These are phyloP conservation scores for Centropyge bicolor DNA, from an alignment of 2,797 vertebrate species.

Conservation along the genomic window DNA sequence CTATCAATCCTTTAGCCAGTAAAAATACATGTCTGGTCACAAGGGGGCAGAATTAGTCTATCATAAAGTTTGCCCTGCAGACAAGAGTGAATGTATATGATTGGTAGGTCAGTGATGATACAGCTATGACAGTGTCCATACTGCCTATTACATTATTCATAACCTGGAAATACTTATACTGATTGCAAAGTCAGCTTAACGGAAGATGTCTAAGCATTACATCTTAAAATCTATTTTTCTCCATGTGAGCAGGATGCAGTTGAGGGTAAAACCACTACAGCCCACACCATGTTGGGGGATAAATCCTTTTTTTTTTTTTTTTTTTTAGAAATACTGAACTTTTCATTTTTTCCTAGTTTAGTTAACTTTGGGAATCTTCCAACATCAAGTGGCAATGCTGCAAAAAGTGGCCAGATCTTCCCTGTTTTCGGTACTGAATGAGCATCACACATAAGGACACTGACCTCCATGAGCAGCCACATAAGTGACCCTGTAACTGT, in stretches of 20 bases:
- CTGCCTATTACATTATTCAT: not conserved
- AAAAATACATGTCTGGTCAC: slow-evolving; percentile 29
- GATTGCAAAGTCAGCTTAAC: not conserved
- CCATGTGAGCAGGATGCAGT: not conserved
- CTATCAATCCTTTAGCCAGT: not conserved
- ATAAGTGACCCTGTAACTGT: slow-evolving; percentile 90
- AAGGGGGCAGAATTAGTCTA: slow-evolving; percentile 71
- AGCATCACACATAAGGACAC: slow-evolving; percentile 34
- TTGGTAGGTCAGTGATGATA: not conserved
- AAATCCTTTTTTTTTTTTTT: not conserved
- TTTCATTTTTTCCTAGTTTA: not conserved
- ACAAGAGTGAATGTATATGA: not conserved
- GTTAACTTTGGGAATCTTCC: not conserved
- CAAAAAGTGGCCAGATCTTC: not conserved
- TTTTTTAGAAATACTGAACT: not conserved
- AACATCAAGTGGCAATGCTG: not conserved
- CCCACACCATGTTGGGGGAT: not conserved
- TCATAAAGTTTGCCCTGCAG: not conserved
- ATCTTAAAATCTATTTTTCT: not conserved
- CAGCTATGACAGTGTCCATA: not conserved
- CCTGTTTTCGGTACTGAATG: not conserved
- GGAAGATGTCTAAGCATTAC: not conserved
- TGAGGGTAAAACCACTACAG: not conserved
- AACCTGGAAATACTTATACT: not conserved
- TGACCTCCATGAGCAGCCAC: slow-evolving; percentile 91